These are phyloP conservation scores for Embiotoca jacksoni DNA, from an alignment of 2,113 vertebrate species.

Conservation along the genomic window DNA sequence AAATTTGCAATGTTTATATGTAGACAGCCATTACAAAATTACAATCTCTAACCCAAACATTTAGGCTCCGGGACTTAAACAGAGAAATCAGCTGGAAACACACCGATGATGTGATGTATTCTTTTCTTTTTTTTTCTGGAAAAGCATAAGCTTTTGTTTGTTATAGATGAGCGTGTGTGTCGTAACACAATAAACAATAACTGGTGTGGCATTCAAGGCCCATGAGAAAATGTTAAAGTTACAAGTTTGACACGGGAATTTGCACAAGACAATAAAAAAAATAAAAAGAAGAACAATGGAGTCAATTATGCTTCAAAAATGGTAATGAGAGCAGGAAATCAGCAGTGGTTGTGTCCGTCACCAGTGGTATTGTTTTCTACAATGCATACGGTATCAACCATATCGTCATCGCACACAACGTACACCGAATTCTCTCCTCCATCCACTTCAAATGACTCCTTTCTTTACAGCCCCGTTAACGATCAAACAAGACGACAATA, in stretches of 20 bases:
- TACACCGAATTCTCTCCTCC: constrained; percentile 7
- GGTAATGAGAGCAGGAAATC: constrained; percentile 20
- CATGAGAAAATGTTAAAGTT: constrained; percentile 26
- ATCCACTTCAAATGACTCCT: neutral
- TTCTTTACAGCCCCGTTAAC: neutral
- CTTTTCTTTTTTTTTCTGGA: constrained; percentile 1
- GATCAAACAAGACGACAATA: neutral
- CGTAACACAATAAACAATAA: constrained; percentile 55
- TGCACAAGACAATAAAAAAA: constrained; percentile 19
- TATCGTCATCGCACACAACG: neutral
- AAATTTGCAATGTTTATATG: constrained; percentile 25
- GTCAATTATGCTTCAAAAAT: constrained; percentile 12
- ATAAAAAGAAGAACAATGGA: constrained; percentile 22
- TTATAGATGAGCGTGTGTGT: constrained; percentile 27
- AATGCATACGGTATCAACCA: neutral
- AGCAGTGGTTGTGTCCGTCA: neutral
- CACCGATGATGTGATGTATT: constrained; percentile 31
- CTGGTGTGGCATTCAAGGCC: constrained; percentile 25
- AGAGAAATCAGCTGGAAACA: constrained; percentile 57
- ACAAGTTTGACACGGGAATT: constrained; percentile 38
- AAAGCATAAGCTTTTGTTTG: constrained; percentile 53
- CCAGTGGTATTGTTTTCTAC: neutral
- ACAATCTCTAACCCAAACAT: constrained; percentile 78
- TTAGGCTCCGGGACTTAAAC: constrained; percentile 68
- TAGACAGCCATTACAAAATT: constrained; percentile 81